Evolutionary conservation across 2,888 invertebrate species (phyloP).

Genomic region (Cantharis rustica): DNA sequence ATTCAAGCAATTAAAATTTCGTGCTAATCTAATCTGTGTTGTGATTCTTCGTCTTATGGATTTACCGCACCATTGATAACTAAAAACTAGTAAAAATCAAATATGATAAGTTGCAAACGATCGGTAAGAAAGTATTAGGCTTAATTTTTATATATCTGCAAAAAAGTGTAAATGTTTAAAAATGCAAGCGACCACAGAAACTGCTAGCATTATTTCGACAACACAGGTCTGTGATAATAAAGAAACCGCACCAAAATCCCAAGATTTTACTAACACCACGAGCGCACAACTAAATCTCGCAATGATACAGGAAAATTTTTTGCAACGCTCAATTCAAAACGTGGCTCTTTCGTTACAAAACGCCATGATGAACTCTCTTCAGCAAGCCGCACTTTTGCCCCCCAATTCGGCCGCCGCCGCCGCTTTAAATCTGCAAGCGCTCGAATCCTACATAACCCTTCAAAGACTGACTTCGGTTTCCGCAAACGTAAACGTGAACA

Average conservation of each 20-base stretch:
- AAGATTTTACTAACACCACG: conserved; percentile 49
- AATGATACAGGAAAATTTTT: conserved; percentile 67
- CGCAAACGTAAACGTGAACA: conserved; percentile 54
- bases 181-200: conserved; percentile 36
- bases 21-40: neutral
- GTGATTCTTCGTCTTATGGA: neutral
- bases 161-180: conserved; percentile 2
- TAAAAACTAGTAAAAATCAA: neutral
- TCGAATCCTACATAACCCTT: conserved; percentile 83
- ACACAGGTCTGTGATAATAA: conserved; percentile 25
- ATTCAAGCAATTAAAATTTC: neutral
- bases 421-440: conserved; percentile 81
- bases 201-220: conserved; percentile 13
- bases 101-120: neutral
- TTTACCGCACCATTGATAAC: neutral
- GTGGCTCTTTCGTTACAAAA: conserved; percentile 83
- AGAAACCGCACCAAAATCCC: conserved; percentile 34
- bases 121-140: neutral
- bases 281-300: conserved; percentile 53
- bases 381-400: conserved; percentile 81
- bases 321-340: conserved; percentile 66
- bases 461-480: conserved; percentile 76
- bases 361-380: conserved; percentile 82
- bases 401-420: conserved; percentile 84
- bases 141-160: neutral